phyloP scores from a whole-genome alignment of 2,888 invertebrate genomes.

The Crematogaster levior region DNA sequence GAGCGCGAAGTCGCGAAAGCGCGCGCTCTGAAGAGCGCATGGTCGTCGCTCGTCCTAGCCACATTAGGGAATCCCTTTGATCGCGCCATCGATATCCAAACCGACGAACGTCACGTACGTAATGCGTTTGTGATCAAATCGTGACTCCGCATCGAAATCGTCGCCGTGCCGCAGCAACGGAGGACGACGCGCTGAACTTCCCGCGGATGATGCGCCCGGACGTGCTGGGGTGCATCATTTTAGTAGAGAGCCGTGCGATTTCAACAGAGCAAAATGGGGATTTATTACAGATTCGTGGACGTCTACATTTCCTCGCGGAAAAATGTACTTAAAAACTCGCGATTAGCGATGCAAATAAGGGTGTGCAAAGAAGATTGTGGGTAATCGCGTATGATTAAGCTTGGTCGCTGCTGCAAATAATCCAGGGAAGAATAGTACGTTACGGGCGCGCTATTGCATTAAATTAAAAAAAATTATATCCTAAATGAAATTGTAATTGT shows the following conservation, averaged over 20 bases:
- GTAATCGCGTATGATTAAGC: slow-evolving; percentile 44
- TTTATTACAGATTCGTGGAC: slow-evolving; percentile 36
- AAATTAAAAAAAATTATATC: not conserved
- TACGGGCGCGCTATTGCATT: not conserved
- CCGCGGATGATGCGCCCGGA: slow-evolving; percentile 3
- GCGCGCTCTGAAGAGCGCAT: not conserved
- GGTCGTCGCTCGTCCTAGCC: not conserved
- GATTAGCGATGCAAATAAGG: slow-evolving; percentile 52
- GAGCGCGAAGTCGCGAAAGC: slow-evolving; percentile 19
- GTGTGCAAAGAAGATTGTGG: slow-evolving; percentile 19
- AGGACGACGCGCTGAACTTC: not conserved
- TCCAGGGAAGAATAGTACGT: not conserved
- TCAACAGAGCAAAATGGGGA: slow-evolving; percentile 34
- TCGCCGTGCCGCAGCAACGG: not conserved
- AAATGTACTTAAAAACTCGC: slow-evolving; percentile 38
- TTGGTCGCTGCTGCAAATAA: slow-evolving; percentile 16
- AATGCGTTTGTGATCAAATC: slow-evolving; percentile 53
- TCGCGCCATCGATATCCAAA: slow-evolving; percentile 30
- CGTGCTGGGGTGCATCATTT: not conserved
- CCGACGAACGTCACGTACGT: slow-evolving; percentile 48
- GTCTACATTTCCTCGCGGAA: not conserved
- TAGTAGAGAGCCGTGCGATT: slow-evolving; percentile 13
- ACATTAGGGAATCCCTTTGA: slow-evolving; percentile 52
- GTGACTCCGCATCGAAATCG: slow-evolving; percentile 49
- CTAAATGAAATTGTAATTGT: not conserved